A percentile compares a stretch with the other conserved stretches of the same genome.
Evolutionary conservation across 23 tunicate genomes (phyloP).

Genomic region (Halocynthia roretzi): DNA sequence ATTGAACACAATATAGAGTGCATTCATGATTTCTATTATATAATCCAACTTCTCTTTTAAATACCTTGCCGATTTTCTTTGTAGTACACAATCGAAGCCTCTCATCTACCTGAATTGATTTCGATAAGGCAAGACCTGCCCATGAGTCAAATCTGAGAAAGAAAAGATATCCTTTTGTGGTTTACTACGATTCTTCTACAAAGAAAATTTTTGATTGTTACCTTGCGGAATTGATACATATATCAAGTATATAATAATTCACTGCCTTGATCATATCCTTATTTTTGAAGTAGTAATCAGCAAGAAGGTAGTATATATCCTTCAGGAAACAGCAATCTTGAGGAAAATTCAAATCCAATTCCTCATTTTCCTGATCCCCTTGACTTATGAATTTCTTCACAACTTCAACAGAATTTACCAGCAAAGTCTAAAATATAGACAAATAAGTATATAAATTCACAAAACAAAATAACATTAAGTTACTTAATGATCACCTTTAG

Average conservation of each 20-base stretch:
- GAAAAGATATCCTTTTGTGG: background rate
- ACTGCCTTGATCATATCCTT: conserved; percentile 73
- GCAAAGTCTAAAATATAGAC: no score
- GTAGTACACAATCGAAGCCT: conserved; percentile 62
- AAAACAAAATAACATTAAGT: no score
- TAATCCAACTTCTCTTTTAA: background rate
- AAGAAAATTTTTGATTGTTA: background rate
- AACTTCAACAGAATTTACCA: no score
- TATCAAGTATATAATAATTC: conserved; percentile 66
- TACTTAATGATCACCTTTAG: no score
- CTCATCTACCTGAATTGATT: conserved; percentile 79
- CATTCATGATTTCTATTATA: no score
- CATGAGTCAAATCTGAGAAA: conserved; percentile 81
- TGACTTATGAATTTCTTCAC: no score
- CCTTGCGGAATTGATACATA: conserved; percentile 63
- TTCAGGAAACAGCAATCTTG: conserved; percentile 5
- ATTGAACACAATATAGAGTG: no score
- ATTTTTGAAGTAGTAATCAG: conserved; percentile 90
- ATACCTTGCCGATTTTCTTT: conserved; percentile 19
- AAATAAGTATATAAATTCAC: no score
- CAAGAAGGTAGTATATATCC: conserved; percentile 80
- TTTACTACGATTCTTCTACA: background rate
- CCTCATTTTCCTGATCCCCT: no score
- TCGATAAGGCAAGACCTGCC: conserved; percentile 93
- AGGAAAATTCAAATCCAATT: no score